phyloP scores from a whole-genome alignment of 2,888 invertebrate species.

The Caenorhabditis virilis region DNA sequence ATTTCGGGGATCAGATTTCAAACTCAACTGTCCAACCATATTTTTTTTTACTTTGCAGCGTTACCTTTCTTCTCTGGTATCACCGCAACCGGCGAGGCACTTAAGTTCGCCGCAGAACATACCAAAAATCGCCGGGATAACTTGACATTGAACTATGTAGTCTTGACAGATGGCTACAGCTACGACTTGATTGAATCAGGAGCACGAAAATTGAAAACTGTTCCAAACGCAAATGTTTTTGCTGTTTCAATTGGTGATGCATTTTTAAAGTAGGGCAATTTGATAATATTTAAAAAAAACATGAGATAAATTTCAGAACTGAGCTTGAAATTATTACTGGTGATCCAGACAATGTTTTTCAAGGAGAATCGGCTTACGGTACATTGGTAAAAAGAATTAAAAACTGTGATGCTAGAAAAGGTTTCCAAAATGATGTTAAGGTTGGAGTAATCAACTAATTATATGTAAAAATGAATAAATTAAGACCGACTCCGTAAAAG shows the following conservation, averaged over 20 bases:
- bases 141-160: conserved; percentile 45
- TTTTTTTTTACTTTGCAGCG: too few species aligned
- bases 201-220: conserved; percentile 13
- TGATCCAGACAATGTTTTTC: conserved; percentile 14
- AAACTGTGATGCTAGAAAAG: conserved; percentile 11
- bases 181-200: conserved; percentile 39
- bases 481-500: conserved; percentile 17
- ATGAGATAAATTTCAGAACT: conserved; percentile 15
- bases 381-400: conserved; percentile 36
- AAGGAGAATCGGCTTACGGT: conserved; percentile 35
- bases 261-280: conserved; percentile 10
- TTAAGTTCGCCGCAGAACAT: conserved; percentile 48
- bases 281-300: conserved; percentile 8
- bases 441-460: not conserved
- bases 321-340: conserved; percentile 39
- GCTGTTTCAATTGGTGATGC: conserved; percentile 36
- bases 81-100: conserved; percentile 59
- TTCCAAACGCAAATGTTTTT: conserved; percentile 31
- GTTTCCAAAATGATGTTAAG: conserved; percentile 3
- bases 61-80: conserved; percentile 54
- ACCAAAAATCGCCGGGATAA: conserved; percentile 42
- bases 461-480: not conserved
- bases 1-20: too few species aligned
- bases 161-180: conserved; percentile 59
- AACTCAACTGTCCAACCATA: too few species aligned